Evolutionary conservation across 2,888 invertebrate genomes (phyloP).

Genomic region (Aproaerema taeniolella): DNA sequence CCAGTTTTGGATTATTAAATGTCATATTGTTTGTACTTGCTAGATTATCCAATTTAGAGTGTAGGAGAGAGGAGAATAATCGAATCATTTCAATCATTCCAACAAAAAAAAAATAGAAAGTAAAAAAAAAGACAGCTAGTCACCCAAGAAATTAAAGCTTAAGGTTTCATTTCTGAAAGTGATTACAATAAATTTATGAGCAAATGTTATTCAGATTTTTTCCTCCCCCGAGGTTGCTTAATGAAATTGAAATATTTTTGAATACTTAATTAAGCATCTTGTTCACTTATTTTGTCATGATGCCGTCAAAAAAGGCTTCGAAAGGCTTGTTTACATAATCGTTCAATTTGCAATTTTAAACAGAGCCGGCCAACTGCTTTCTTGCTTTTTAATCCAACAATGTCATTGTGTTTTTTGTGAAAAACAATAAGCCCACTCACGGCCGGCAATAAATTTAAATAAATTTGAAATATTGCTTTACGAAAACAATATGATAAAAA

Average conservation of each 20-base stretch:
- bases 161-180: slow-evolving; percentile 12
- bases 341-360: slow-evolving; percentile 73
- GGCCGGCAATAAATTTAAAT: slow-evolving; percentile 40
- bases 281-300: slow-evolving; percentile 43
- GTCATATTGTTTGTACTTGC: too few species aligned
- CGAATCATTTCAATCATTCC: slow-evolving; percentile 1
- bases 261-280: slow-evolving; percentile 50
- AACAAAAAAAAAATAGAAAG: too few species aligned
- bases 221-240: slow-evolving; percentile 15
- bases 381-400: slow-evolving; percentile 49
- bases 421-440: slow-evolving; percentile 30
- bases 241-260: slow-evolving; percentile 54
- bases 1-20: too few species aligned
- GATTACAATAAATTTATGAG: slow-evolving; percentile 7
- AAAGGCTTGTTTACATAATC: slow-evolving; percentile 69
- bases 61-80: too few species aligned
- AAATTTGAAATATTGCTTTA: slow-evolving; percentile 26
- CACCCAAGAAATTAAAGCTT: background rate
- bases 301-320: slow-evolving; percentile 54
- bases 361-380: slow-evolving; percentile 50
- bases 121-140: too few species aligned
- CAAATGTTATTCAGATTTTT: slow-evolving; percentile 8
- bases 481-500: slow-evolving; percentile 11
- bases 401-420: slow-evolving; percentile 31
- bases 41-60: too few species aligned